phyloP scores from a whole-genome alignment of 2,113 vertebrate species.

The Cochlearius cochlearius region DNA sequence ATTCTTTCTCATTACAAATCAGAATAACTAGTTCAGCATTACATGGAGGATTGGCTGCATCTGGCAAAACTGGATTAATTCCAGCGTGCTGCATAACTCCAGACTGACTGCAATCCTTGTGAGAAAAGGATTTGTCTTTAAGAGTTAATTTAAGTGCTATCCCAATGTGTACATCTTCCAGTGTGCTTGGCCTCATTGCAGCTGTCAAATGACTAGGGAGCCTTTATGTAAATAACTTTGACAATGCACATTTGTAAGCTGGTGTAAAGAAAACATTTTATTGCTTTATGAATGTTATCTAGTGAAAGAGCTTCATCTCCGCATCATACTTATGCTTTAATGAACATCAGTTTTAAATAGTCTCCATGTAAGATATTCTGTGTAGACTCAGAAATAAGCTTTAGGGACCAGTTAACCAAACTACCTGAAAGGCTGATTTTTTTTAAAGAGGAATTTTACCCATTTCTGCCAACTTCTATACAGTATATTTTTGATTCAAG shows the following conservation, averaged over 20 bases:
- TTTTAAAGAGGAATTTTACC: not conserved
- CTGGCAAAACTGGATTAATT: conserved; percentile 37
- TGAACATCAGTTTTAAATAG: not conserved
- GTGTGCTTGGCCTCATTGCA: not conserved
- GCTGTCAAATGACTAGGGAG: not conserved
- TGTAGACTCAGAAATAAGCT: not conserved
- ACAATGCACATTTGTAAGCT: not conserved
- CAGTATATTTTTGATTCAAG: not conserved
- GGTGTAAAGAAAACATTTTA: conserved; percentile 2
- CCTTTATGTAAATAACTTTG: conserved; percentile 1
- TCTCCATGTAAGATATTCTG: not conserved
- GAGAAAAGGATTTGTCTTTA: not conserved
- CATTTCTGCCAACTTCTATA: not conserved
- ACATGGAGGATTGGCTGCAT: not conserved
- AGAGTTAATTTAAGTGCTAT: not conserved
- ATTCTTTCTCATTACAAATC: not conserved
- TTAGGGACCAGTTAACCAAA: not conserved
- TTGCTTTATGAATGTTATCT: not conserved
- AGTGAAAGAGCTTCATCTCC: not conserved
- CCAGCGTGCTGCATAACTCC: not conserved
- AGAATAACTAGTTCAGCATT: not conserved
- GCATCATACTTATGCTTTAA: not conserved
- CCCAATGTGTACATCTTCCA: not conserved
- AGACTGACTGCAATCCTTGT: not conserved
- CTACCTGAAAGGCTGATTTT: not conserved